These are phyloP conservation scores for Hartigia nigra DNA, from an alignment of 2,888 invertebrate genomes.

Conservation along the genomic window DNA sequence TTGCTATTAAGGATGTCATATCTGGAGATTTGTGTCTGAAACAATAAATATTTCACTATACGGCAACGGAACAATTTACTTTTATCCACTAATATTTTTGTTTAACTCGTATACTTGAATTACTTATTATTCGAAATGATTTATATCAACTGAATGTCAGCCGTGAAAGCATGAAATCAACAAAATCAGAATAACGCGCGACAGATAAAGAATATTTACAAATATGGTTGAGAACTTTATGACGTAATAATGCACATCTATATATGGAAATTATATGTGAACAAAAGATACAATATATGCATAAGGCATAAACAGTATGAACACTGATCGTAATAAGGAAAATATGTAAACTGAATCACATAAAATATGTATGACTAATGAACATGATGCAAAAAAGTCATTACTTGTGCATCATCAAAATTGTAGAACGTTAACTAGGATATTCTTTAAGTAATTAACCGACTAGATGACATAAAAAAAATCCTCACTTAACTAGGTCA, in stretches of 20 bases:
- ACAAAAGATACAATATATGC: not conserved
- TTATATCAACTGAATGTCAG: not conserved
- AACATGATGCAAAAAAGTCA: not conserved
- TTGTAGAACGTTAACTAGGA: not conserved
- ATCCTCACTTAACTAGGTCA: not conserved
- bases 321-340: not conserved
- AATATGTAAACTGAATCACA: not conserved
- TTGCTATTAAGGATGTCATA: conserved; percentile 26
- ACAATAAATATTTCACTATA: conserved; percentile 7
- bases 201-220: conserved; percentile 10
- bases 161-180: not conserved
- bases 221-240: not conserved
- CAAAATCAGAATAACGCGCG: not conserved
- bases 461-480: too few species aligned
- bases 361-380: not conserved
- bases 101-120: not conserved
- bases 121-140: not conserved
- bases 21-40: conserved; percentile 36
- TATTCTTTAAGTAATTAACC: too few species aligned
- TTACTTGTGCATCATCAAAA: not conserved
- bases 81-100: not conserved
- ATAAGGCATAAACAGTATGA: not conserved
- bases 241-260: not conserved
- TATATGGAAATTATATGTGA: not conserved
- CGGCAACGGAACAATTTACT: not conserved